Conservation (phyloP, 2,888 invertebrate genomes). For the Meghimatium bilineatum region DNA sequence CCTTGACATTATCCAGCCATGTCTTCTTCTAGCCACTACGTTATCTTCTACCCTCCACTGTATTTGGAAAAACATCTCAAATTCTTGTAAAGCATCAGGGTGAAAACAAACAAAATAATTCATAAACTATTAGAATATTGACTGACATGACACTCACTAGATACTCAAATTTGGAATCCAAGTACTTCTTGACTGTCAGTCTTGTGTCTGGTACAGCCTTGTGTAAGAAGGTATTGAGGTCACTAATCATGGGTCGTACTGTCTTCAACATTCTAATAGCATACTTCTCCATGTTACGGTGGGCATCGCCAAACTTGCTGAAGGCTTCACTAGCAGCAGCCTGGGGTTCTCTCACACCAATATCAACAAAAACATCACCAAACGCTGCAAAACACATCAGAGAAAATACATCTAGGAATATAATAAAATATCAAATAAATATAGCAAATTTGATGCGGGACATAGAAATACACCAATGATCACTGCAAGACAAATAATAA, state of each 20-base stretch:
- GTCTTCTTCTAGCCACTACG: too few relatives aligned
- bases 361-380: constrained; percentile 94
- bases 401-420: background rate
- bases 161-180: constrained; percentile 99
- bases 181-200: constrained; percentile 96
- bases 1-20: too few relatives aligned
- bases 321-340: constrained; percentile 96
- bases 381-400: constrained; percentile 82
- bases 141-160: constrained; percentile 78
- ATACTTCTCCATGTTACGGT: constrained; percentile 92
- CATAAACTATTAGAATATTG: background rate
- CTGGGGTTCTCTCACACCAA: constrained; percentile 97
- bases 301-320: constrained; percentile 94
- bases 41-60: too few relatives aligned
- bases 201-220: constrained; percentile 98
- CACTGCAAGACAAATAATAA: too few relatives aligned
- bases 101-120: too few relatives aligned
- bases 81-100: too few relatives aligned
- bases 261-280: constrained; percentile 92
- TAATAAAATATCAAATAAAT: background rate
- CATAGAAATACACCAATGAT: too few relatives aligned
- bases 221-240: constrained; percentile 96
- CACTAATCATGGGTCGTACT: constrained; percentile 93
- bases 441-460: too few relatives aligned
- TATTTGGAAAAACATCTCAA: too few relatives aligned